Evolutionary conservation across 2,797 vertebrate genomes (phyloP).

Genomic region (Sarcoramphus papa): DNA sequence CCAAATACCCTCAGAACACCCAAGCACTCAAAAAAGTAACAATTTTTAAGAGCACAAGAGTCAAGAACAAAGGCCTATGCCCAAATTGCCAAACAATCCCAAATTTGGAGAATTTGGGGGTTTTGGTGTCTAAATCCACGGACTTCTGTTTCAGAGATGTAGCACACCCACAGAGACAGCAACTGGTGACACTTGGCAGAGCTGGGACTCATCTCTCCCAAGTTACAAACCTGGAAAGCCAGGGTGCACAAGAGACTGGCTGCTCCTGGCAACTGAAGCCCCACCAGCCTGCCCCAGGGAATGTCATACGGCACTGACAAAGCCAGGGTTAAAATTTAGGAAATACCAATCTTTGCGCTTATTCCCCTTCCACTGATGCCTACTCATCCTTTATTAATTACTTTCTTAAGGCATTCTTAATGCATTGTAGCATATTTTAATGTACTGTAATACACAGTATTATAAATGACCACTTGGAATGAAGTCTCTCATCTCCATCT

Average conservation of each 20-base stretch:
- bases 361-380: not conserved
- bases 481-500: not conserved
- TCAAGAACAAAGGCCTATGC: not conserved
- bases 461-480: not conserved
- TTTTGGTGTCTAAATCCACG: not conserved
- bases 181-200: not conserved
- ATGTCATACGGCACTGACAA: accelerated
- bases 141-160: not conserved
- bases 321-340: not conserved
- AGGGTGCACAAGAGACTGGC: not conserved
- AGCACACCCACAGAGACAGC: not conserved
- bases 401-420: not conserved
- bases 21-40: not conserved
- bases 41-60: not conserved
- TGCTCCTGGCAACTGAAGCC: not conserved
- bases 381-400: accelerated
- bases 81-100: not conserved
- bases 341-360: not conserved
- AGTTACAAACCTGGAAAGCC: not conserved
- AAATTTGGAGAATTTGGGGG: not conserved
- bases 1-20: not conserved
- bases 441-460: not conserved
- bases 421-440: not conserved
- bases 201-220: not conserved
- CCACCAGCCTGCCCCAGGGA: not conserved